Conservation (phyloP, 2,113 vertebrate genomes). For the Atrichornis clamosus region DNA sequence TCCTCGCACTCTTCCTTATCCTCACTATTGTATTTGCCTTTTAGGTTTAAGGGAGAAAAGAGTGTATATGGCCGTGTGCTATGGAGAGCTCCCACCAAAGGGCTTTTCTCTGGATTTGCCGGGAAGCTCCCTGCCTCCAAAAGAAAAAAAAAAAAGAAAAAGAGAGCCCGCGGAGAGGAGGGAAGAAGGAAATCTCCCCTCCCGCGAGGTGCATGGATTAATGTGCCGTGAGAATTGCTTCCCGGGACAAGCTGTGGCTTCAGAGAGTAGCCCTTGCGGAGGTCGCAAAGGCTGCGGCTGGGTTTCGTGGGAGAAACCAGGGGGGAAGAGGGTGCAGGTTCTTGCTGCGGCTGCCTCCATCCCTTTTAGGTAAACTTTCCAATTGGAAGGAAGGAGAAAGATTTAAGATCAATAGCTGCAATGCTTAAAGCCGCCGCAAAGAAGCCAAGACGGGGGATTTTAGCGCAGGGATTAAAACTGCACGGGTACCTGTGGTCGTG, state of each 20-base stretch:
- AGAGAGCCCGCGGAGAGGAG: neutral
- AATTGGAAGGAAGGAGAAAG: neutral
- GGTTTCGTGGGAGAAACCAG: neutral
- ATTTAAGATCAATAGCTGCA: neutral
- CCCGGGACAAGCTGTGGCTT: neutral
- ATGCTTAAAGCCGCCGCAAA: neutral
- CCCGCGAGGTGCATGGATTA: rapidly evolving
- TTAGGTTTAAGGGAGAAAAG: neutral
- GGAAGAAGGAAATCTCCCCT: neutral
- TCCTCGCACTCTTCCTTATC: neutral
- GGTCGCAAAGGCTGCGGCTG: neutral
- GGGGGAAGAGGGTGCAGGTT: neutral
- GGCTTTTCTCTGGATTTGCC: neutral
- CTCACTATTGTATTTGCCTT: neutral
- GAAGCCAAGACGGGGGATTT: neutral
- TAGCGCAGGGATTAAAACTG: neutral
- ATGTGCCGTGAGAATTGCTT: neutral
- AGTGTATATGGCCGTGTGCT: neutral
- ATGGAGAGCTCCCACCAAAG: neutral
- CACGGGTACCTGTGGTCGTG: neutral
- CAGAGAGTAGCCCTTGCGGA: rapidly evolving
- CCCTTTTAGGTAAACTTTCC: neutral
- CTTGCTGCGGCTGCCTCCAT: neutral
- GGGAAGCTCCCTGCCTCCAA: neutral
- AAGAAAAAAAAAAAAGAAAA: neutral